Evolutionary conservation across 1,140 invertebrate species (phyloP).

Genomic region (Drosophila jambulina): DNA sequence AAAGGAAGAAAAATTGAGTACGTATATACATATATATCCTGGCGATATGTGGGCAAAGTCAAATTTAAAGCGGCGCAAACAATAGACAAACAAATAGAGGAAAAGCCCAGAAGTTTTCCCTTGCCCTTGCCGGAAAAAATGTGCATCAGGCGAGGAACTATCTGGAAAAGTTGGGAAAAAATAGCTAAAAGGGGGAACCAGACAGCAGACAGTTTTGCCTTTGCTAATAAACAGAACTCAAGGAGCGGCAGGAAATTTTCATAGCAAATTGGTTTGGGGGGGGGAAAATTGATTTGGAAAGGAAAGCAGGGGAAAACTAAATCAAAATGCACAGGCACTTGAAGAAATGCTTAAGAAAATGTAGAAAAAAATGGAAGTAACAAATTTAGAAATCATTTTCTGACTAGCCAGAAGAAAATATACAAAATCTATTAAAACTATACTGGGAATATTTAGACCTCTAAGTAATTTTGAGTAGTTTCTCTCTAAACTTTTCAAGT

Average conservation of each 20-base stretch:
- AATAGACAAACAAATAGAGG: constrained; percentile 40
- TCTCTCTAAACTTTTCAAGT: too few relatives aligned
- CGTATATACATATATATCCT: constrained; percentile 4
- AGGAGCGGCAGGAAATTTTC: constrained; percentile 34
- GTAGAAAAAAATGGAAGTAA: background rate
- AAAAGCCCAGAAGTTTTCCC: constrained; percentile 25
- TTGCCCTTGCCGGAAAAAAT: constrained; percentile 10
- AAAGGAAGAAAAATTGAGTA: too few relatives aligned
- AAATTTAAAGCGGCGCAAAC: constrained; percentile 44
- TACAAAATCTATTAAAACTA: too few relatives aligned
- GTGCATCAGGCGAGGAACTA: background rate
- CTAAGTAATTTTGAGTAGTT: too few relatives aligned
- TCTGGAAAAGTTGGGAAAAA: constrained; percentile 5
- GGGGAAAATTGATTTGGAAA: constrained; percentile 14
- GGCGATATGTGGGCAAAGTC: constrained; percentile 36
- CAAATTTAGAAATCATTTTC: too few relatives aligned
- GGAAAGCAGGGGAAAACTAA: constrained; percentile 9
- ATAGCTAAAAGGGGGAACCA: constrained; percentile 1
- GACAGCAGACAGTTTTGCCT: constrained; percentile 33
- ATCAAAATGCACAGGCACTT: constrained; percentile 30
- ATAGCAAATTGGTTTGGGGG: constrained; percentile 36
- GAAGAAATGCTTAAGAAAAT: background rate
- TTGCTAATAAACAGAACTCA: constrained; percentile 53
- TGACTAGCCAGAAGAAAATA: too few relatives aligned
- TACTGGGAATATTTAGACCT: too few relatives aligned